Evolutionary conservation across 2,797 vertebrate species (phyloP).

Genomic region (Huso huso): DNA sequence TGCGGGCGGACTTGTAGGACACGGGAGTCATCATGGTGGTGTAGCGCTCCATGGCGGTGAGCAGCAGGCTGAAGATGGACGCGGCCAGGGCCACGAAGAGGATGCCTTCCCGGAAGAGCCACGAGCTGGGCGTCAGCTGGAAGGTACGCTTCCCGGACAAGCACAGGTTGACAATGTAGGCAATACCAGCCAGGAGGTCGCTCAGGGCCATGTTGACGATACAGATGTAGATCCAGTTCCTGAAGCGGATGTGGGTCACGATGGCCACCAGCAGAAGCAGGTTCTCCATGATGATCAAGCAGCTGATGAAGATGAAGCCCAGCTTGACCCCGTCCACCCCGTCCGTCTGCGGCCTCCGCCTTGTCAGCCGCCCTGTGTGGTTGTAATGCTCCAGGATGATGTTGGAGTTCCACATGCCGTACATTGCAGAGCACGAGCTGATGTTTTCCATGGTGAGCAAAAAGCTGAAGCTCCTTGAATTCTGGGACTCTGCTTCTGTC

Average conservation of each 20-base stretch:
- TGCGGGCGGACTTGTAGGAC: constrained; percentile 56
- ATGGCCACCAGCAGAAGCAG: constrained; percentile 77
- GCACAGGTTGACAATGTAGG: constrained; percentile 82
- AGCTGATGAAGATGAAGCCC: constrained; percentile 57
- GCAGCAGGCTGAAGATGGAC: constrained; percentile 89
- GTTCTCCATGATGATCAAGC: constrained; percentile 82
- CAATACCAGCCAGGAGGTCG: constrained; percentile 75
- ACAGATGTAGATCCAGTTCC: constrained; percentile 88
- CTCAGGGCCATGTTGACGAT: constrained; percentile 89
- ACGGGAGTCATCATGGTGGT: constrained; percentile 73
- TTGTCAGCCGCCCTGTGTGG: constrained; percentile 71
- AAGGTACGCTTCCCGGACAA: constrained; percentile 80
- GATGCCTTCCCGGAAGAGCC: constrained; percentile 85
- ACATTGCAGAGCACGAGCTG: constrained; percentile 59
- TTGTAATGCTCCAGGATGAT: constrained; percentile 85
- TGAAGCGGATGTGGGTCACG: constrained; percentile 50
- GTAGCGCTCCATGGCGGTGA: constrained; percentile 85
- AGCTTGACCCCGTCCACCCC: constrained; percentile 26
- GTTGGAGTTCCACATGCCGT: constrained; percentile 40
- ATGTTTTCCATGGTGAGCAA: too few relatives aligned
- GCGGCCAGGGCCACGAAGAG: constrained; percentile 82
- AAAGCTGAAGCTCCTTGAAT: too few relatives aligned
- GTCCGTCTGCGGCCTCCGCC: constrained; percentile 38
- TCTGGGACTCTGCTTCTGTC: too few relatives aligned
- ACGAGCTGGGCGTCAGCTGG: constrained; percentile 64